A percentile compares a stretch with the other conserved stretches of the same genome.
These are phyloP conservation scores for Stenopsyche tienmushanensis DNA, from an alignment of 1,140 invertebrate species.

Conservation along the genomic window DNA sequence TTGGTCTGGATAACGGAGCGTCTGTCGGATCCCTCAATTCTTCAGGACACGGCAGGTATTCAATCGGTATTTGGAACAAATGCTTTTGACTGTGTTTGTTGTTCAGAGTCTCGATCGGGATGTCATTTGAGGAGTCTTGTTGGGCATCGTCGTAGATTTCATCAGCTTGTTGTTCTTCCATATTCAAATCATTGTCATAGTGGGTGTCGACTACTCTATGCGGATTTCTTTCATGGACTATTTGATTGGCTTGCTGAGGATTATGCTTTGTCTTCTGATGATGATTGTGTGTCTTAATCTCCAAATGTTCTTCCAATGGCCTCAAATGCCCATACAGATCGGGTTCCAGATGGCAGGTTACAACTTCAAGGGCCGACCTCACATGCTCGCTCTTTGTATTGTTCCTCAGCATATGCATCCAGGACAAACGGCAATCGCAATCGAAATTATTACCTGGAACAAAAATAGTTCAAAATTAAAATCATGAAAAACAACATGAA, in stretches of 20 bases:
- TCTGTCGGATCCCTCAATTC: constrained; percentile 61
- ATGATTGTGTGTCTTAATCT: constrained; percentile 43
- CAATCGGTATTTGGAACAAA: constrained; percentile 63
- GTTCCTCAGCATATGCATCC: constrained; percentile 72
- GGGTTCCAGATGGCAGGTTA: constrained; percentile 66
- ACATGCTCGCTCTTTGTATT: constrained; percentile 69
- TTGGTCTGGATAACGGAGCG: constrained; percentile 57
- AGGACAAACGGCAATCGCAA: constrained; percentile 74
- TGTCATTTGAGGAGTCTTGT: constrained; percentile 46
- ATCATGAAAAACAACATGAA: too few species aligned
- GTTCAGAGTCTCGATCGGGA: constrained; percentile 38
- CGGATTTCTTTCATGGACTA: constrained; percentile 39
- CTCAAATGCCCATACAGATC: constrained; percentile 33
- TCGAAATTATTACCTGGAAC: constrained; percentile 74
- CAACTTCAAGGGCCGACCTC: constrained; percentile 63
- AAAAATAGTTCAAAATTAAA: constrained; percentile 35
- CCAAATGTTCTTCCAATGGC: neutral
- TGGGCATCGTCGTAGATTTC: constrained; percentile 48
- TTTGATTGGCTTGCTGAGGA: constrained; percentile 40
- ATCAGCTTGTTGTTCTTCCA: constrained; percentile 46
- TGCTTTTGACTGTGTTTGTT: constrained; percentile 49
- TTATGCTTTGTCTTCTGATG: constrained; percentile 48
- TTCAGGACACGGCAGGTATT: constrained; percentile 67
- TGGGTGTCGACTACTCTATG: constrained; percentile 43
- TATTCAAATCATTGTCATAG: constrained; percentile 44